Evolutionary conservation across 1,140 invertebrate genomes (phyloP), one percentile per base, ranked within the genome.

Genomic region (Drosophila nannoptera): DNA sequence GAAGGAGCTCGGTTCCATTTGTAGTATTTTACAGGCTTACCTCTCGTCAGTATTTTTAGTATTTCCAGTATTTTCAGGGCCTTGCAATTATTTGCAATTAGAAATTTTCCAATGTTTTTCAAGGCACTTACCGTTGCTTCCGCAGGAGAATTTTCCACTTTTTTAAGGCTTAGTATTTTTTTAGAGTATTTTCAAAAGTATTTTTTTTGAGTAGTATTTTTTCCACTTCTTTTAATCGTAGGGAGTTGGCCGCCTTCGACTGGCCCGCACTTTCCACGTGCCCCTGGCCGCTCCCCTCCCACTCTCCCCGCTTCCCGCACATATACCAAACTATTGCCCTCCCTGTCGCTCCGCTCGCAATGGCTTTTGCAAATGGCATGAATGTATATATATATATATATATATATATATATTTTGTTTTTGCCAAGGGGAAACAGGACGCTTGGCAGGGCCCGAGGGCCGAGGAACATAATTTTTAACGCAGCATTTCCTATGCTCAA

Each of bases 331-430:
- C 22, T 22, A 22, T 40, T 16, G 16, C 12, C 40, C 40, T 32
- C 46, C 31, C 66, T 55, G 36, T 53, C 49, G 55, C 33, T 54
- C 11, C 55, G 50, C 56, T 78, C 75, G 58, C 73, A 84, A 84
- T 84, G 81, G 84, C 80, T 84, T 86, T 86, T 84, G 86, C 74
- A 84, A 84, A 86, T 86, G 81, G 74, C 68, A 86, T 84, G 81
- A 80, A 86, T 43, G n/a, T n/a, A 43, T 43, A 43, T 43, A 22
- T 22, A 3, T 22, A 1, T 83, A 74, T 81, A 73, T 69, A 69
- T 64, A 43, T 58, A 29, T 72, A 56, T 77, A 35, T 59, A 59
- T 73, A 49, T 75, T 69, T 65, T 55, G 61, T 75, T 67, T 53
- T 29, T 2, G 33, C n/a, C 14, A 5, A 5, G 16, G 14, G 22